phyloP scores from a whole-genome alignment of 1,140 invertebrate genomes.

The Eufriesea mexicana region DNA sequence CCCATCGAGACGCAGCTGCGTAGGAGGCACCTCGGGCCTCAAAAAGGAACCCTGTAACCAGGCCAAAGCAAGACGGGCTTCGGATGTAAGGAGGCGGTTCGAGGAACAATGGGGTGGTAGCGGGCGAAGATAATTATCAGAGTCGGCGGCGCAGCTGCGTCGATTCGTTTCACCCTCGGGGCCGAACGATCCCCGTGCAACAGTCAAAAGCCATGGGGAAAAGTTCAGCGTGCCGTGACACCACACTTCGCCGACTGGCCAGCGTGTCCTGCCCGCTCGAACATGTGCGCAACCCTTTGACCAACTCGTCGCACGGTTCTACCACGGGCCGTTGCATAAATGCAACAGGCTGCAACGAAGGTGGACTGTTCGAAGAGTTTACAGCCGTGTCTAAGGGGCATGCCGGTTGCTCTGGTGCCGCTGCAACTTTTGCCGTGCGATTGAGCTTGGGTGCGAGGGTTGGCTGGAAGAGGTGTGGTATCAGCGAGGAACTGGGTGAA shows the following conservation, averaged over 20 bases:
- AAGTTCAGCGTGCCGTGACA: slow-evolving; percentile 55
- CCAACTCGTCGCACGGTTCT: not conserved
- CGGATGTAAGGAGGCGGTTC: not conserved
- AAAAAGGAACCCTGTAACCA: not conserved
- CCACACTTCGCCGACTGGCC: slow-evolving; percentile 32
- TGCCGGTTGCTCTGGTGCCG: no score
- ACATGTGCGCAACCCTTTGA: slow-evolving; percentile 49
- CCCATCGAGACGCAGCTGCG: slow-evolving; percentile 22
- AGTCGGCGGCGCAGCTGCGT: slow-evolving; percentile 58
- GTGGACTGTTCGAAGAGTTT: not conserved
- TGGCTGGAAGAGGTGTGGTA: no score
- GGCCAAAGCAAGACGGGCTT: not conserved
- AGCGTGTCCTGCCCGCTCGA: not conserved
- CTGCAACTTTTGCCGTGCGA: not conserved
- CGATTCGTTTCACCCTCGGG: slow-evolving; percentile 60
- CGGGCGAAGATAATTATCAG: slow-evolving; percentile 64
- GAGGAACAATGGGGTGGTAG: slow-evolving; percentile 64
- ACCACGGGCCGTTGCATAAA: slow-evolving; percentile 23
- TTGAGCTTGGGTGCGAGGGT: no score
- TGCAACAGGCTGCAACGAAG: slow-evolving; percentile 26
- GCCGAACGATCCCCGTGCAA: slow-evolving; percentile 4
- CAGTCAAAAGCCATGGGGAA: slow-evolving; percentile 21
- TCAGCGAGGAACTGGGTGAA: no score
- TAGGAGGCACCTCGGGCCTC: slow-evolving; percentile 4
- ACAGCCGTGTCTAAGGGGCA: not conserved